These are phyloP conservation scores for Aythya fuligula DNA, from an alignment of 2,797 vertebrate genomes.

Conservation along the genomic window DNA sequence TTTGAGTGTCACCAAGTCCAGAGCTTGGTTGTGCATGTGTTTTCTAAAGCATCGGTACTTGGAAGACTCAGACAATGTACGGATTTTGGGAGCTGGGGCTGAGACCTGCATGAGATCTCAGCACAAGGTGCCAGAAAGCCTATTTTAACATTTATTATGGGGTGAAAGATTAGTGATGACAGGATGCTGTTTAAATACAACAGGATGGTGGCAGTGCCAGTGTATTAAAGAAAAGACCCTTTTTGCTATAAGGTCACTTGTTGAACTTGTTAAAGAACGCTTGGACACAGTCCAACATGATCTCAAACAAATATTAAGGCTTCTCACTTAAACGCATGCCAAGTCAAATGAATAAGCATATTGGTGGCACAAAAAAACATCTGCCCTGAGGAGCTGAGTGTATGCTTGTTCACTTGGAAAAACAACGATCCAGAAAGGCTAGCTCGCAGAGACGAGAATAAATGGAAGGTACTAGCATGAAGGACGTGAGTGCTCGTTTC, in stretches of 20 bases:
- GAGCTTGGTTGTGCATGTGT: not conserved
- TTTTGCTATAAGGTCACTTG: constrained; percentile 22
- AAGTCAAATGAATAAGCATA: constrained; percentile 9
- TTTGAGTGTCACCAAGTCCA: not conserved
- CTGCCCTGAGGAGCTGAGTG: constrained; percentile 11
- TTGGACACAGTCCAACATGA: not conserved
- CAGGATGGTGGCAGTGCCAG: not conserved
- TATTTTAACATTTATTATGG: not conserved
- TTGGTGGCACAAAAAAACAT: constrained; percentile 41
- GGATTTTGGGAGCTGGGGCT: not conserved
- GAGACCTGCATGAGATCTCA: not conserved
- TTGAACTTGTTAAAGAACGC: constrained; percentile 24
- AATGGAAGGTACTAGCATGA: not conserved
- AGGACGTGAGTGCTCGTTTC: not conserved
- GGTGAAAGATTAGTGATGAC: not conserved
- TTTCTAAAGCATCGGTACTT: not conserved
- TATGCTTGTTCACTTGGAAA: not conserved
- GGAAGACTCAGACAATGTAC: not conserved
- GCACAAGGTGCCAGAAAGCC: not conserved
- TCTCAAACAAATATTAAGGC: constrained; percentile 16
- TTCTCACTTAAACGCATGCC: constrained; percentile 25
- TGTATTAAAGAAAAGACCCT: not conserved
- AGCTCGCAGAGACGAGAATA: not conserved
- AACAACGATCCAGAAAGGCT: not conserved
- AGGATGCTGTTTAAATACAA: not conserved